Evolutionary conservation across 1,140 invertebrate species (phyloP), one percentile per base, ranked within the genome.

Genomic region (Heterodera carotae): DNA sequence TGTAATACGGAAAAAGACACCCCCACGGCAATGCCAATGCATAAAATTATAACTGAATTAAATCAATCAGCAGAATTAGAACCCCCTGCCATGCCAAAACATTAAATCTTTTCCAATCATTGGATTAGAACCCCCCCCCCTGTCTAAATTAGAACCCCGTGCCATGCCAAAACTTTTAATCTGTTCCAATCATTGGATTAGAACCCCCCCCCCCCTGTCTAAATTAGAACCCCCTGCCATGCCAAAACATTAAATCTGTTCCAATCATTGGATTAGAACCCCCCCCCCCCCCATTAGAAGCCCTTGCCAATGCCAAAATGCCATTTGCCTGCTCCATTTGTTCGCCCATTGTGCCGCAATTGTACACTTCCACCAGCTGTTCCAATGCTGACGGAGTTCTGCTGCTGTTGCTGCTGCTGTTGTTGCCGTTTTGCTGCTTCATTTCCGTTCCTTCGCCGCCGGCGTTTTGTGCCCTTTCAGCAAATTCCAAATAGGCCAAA

Each of bases 401-500:
- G 77, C 43, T 33, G n/a, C 27, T 22, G 25, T 5, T 59, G 76
- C 18, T 78, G 75, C 6, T 25, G 12, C 81, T n/a, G n/a, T 18
- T 18, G 39, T 43, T 18, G 15, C 48, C 18, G 4, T 53, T 53
- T 22, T 15, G 33, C 27, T 66, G n/a, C 27, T 66, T 22, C 27
- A 27, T 25, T 25, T 2, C 62, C 27, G 25, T 22, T 25, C 25
- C 62, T 6, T n/a, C n/a, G n/a, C 27, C 12, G n/a, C 27, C 22
- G 62, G 5, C 15, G 53, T 27, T 2, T 48, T 74, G 66, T 62
- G 53, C 64, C 43, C 34, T 59, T 29, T 84, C 82, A 10, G 48
- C 39, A 82, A 82, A 82, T 68, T 82, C 81, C 76, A 82, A 48
- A 68, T 82, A 82, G 34, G 83, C 73, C 43, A 82, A 70, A 34